Conservation (phyloP, 2,888 invertebrate genomes). For the Sussaba pulchella region DNA sequence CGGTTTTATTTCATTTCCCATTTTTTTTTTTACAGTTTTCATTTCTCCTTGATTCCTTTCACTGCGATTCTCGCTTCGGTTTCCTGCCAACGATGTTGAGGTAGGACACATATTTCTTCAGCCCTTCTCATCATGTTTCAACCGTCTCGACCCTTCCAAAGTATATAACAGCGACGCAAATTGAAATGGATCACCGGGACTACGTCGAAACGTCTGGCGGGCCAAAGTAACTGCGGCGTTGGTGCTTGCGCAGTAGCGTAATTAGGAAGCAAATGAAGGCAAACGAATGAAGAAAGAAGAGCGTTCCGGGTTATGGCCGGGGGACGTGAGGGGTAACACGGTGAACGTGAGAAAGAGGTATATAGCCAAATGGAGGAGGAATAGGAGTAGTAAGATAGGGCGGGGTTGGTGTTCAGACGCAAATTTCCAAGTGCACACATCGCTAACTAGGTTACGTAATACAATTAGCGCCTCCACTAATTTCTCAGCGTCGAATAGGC, state of each 20-base stretch:
- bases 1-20: background rate
- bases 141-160: background rate
- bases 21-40: background rate
- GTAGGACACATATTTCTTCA: conserved; percentile 42
- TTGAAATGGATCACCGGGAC: conserved; percentile 46
- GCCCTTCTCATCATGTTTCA: background rate
- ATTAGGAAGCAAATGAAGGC: conserved; percentile 39
- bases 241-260: conserved; percentile 31
- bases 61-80: conserved; percentile 2
- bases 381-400: conserved; percentile 43
- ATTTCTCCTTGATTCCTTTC: background rate
- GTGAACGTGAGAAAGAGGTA: conserved; percentile 29
- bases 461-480: conserved; percentile 82
- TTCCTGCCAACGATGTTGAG: conserved; percentile 22
- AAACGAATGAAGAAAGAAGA: conserved; percentile 39
- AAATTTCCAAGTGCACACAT: conserved; percentile 78
- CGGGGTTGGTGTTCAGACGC: conserved; percentile 58
- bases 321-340: conserved; percentile 14
- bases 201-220: conserved; percentile 23
- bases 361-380: conserved; percentile 36
- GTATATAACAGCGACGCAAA: conserved; percentile 39
- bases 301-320: conserved; percentile 24
- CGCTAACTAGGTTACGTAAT: conserved; percentile 81
- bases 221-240: conserved; percentile 27
- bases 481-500: conserved; percentile 80